These are phyloP conservation scores for Dilophus febrilis DNA, from an alignment of 2,888 invertebrate genomes.

Conservation along the genomic window DNA sequence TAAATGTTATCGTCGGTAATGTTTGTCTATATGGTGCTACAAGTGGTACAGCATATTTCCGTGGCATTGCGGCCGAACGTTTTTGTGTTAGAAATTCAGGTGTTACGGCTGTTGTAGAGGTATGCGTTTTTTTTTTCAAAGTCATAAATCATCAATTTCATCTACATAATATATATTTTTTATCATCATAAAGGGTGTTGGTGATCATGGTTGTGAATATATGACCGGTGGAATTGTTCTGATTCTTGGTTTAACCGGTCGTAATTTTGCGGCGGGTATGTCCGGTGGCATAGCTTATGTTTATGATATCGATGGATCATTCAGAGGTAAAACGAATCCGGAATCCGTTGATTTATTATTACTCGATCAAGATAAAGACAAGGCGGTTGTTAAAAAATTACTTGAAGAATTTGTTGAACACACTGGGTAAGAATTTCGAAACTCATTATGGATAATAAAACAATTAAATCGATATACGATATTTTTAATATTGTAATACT, in stretches of 20 bases:
- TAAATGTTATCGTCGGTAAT: conserved; percentile 95
- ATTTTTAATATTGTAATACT: too few relatives aligned
- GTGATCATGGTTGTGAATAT: conserved; percentile 99
- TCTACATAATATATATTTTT: too few relatives aligned
- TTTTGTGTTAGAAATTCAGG: conserved; percentile 98
- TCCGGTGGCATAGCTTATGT: conserved; percentile 91
- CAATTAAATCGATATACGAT: too few relatives aligned
- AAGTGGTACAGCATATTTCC: conserved; percentile 80
- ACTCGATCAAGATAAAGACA: conserved; percentile 60
- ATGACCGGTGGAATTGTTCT: conserved; percentile 93
- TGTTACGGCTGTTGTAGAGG: conserved; percentile 84
- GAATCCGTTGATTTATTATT: conserved; percentile 88
- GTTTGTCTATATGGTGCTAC: conserved; percentile 97
- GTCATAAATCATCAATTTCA: too few relatives aligned
- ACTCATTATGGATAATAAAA: too few relatives aligned
- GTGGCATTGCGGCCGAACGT: conserved; percentile 93
- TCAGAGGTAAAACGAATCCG: conserved; percentile 77
- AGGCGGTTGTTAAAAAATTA: conserved; percentile 54
- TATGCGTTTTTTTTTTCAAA: too few relatives aligned
- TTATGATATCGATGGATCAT: conserved; percentile 74
- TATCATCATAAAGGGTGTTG: too few relatives aligned
- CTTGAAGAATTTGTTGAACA: conserved; percentile 71
- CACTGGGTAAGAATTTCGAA: conserved; percentile 40
- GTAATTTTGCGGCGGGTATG: conserved; percentile 99
- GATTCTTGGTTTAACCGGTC: conserved; percentile 84